Conservation (phyloP, 1,140 invertebrate species). For the Heliconius himera region DNA sequence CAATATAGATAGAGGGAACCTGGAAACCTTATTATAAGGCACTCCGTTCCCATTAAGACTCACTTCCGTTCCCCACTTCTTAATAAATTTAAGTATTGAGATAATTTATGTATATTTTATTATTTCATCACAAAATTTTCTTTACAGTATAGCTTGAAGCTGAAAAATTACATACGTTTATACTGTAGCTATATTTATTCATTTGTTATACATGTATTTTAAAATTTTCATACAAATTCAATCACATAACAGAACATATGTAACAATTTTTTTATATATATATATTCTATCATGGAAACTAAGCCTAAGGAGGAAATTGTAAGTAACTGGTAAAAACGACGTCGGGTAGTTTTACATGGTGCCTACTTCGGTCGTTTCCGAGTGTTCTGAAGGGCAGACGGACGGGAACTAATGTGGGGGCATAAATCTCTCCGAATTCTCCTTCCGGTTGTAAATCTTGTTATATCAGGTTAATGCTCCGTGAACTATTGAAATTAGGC, state of each 20-base stretch:
- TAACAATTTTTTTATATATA: too few species aligned
- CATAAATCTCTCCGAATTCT: conserved; percentile 38
- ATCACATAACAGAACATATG: neutral
- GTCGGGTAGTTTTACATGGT: conserved; percentile 39
- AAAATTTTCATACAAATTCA: too few species aligned
- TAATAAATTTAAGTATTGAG: too few species aligned
- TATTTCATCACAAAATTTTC: too few species aligned
- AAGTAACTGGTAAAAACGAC: conserved; percentile 55
- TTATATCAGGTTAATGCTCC: conserved; percentile 38
- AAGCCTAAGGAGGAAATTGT: conserved; percentile 50
- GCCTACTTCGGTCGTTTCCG: conserved; percentile 41
- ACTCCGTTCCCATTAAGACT: too few species aligned
- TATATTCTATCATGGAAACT: neutral
- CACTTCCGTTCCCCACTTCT: too few species aligned
- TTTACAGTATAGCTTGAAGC: too few species aligned
- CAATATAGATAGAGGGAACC: too few species aligned
- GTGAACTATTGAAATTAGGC: conserved; percentile 40
- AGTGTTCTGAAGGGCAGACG: conserved; percentile 42
- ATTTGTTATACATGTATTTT: too few species aligned
- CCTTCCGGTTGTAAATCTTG: conserved; percentile 27
- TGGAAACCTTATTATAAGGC: too few species aligned
- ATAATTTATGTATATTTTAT: too few species aligned
- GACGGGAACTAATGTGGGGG: conserved; percentile 37
- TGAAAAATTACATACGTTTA: neutral
- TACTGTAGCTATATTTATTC: too few species aligned